These are phyloP conservation scores for Oncorhynchus keta DNA, from an alignment of 2,113 vertebrate genomes.

Conservation along the genomic window DNA sequence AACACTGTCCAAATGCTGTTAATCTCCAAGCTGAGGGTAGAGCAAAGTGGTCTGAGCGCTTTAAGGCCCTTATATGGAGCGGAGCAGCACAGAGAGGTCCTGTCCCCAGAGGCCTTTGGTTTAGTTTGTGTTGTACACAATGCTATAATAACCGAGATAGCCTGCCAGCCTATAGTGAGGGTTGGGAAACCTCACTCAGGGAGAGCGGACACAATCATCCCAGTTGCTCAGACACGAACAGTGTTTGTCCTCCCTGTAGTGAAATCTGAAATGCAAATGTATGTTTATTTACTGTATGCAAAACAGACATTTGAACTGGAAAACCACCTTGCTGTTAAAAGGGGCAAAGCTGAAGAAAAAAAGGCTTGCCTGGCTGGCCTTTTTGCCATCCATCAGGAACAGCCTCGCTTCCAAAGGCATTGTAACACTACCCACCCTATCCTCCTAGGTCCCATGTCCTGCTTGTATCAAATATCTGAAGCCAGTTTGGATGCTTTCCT, in stretches of 20 bases:
- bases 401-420: too few species aligned
- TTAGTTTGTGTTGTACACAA: conserved; percentile 31
- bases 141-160: conserved; percentile 12
- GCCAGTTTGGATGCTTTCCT: not conserved
- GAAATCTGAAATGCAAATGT: conserved; percentile 5
- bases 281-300: conserved; percentile 1
- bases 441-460: not conserved
- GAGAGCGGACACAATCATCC: conserved; percentile 38
- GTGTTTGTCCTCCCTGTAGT: not conserved
- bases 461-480: conserved; percentile 4
- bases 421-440: not conserved
- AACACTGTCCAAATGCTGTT: conserved; percentile 25
- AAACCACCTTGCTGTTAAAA: not conserved
- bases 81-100: conserved; percentile 31
- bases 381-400: too few species aligned
- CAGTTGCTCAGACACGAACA: conserved; percentile 12
- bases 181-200: conserved; percentile 1
- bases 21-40: too few species aligned
- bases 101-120: conserved; percentile 25
- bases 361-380: too few species aligned
- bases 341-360: too few species aligned
- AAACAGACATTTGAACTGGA: conserved; percentile 1
- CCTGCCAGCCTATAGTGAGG: not conserved
- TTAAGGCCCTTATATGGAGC: conserved; percentile 51
- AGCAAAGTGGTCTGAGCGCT: conserved; percentile 12